Evolutionary conservation across 2,888 invertebrate genomes (phyloP).

Genomic region (Pseudococcus longispinus): DNA sequence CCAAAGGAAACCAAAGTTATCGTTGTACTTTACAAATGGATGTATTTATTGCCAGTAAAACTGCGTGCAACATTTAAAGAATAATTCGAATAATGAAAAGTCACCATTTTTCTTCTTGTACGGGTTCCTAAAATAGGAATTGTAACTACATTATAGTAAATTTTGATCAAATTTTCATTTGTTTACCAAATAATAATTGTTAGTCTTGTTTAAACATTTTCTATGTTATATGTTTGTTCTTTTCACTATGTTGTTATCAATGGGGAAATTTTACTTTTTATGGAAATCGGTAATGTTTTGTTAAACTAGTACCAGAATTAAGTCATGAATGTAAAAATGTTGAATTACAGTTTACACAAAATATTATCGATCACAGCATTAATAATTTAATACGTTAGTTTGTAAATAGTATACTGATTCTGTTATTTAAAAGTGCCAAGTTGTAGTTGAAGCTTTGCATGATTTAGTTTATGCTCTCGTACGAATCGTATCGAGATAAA

Average conservation of each 20-base stretch:
- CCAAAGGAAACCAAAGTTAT: conserved; percentile 51
- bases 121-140: not conserved
- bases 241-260: conserved; percentile 22
- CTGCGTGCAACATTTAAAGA: not conserved
- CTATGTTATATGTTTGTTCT: conserved; percentile 13
- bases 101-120: not conserved
- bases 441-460: not conserved
- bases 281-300: conserved; percentile 23
- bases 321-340: conserved; percentile 17
- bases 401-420: not conserved
- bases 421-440: conserved; percentile 14
- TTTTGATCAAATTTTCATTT: conserved; percentile 4
- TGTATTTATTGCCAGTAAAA: not conserved
- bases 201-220: conserved; percentile 27
- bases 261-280: not conserved
- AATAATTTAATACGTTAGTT: not conserved
- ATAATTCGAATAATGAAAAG: not conserved
- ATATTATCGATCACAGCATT: conserved; percentile 14
- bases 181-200: conserved; percentile 39
- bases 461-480: not conserved
- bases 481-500: not conserved
- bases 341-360: conserved; percentile 12
- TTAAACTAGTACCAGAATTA: conserved; percentile 3
- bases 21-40: not conserved
- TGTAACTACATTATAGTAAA: not conserved